Evolutionary conservation across 2,113 vertebrate species (phyloP), one percentile per base, ranked within the genome.

Genomic region (Gasterosteus nipponicus): DNA sequence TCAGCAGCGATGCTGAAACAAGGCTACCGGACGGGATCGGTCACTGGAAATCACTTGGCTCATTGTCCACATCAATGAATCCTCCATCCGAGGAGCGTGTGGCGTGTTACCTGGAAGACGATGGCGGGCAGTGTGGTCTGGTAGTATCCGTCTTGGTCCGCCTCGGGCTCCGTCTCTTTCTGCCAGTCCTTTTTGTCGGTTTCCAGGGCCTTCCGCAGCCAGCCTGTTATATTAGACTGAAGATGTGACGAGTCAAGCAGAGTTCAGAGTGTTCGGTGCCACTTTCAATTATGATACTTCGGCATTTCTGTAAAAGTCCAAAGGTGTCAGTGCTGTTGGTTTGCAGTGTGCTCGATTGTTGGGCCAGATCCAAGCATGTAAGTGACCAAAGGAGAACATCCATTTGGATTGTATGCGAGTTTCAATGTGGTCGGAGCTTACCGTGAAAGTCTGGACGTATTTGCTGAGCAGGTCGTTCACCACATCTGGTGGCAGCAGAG

Each of bases 141-240:
- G 87, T 96, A 99, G 92, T 96, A 99, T 5, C 98, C 98, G 3
- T 99, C 97, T 60, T 99, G 98, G 88, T 99, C 98, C 0, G 96
- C 96, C 89, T 99, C 98, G 4, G 98, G 98, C 79, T 98, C 97
- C 0, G 95, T 96, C 58, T 96, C 96, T 90, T 97, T 98, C 84
- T 95, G 91, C 98, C 98, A 99, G 89, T 99, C 98, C 85, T 99
- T 99, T 91, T 95, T 97, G 89, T 99, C 98, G 0, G 98, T 99
- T 75, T 99, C 97, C 80, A 99, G 87, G 5, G 98, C 98, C 91
- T 99, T 99, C 49, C 97, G 92, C 58, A 99, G 92, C 98, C 98
- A 99, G 73, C 96, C 97, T 44, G 97, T 98, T 77, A 99, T 99
- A 86, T 99, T 99, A 15, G 96, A 98, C 98, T 99, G 84, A 44